These are phyloP conservation scores for Corvus cornix DNA, from an alignment of 2,113 vertebrate species.

Conservation along the genomic window DNA sequence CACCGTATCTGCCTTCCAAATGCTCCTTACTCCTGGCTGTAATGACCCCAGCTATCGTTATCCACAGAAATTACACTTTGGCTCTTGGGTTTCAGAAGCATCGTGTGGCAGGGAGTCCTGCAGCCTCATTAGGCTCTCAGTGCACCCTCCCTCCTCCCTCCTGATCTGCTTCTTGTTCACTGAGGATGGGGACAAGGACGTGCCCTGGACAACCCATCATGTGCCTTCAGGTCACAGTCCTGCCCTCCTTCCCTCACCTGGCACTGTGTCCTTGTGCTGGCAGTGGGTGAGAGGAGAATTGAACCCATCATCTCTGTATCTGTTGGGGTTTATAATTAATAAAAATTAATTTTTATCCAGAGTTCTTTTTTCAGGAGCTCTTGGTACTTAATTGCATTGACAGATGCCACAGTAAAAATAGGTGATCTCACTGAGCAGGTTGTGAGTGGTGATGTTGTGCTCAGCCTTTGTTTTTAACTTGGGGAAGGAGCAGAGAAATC, in stretches of 20 bases:
- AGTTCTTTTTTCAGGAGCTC: not conserved
- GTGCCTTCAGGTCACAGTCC: not conserved
- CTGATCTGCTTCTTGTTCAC: rapidly evolving
- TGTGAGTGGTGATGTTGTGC: not conserved
- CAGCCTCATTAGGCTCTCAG: not conserved
- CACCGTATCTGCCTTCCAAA: not conserved
- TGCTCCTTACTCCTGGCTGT: not conserved
- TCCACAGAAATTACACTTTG: not conserved
- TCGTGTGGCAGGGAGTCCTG: not conserved
- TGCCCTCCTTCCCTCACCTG: not conserved
- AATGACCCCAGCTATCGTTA: not conserved
- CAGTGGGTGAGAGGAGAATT: not conserved
- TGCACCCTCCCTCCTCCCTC: not conserved
- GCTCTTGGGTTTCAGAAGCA: constrained; percentile 2
- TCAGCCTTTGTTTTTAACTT: not conserved
- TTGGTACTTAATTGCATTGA: not conserved
- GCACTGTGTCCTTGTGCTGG: too few relatives aligned
- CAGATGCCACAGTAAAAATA: not conserved
- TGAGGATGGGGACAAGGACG: rapidly evolving
- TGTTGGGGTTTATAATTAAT: not conserved
- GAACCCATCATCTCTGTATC: not conserved
- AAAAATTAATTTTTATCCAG: not conserved
- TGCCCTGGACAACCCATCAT: not conserved
- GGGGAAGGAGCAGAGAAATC: not conserved
- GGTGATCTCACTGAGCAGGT: not conserved